Conservation (phyloP, 2,888 invertebrate species). For the Dioctria rufipes region DNA sequence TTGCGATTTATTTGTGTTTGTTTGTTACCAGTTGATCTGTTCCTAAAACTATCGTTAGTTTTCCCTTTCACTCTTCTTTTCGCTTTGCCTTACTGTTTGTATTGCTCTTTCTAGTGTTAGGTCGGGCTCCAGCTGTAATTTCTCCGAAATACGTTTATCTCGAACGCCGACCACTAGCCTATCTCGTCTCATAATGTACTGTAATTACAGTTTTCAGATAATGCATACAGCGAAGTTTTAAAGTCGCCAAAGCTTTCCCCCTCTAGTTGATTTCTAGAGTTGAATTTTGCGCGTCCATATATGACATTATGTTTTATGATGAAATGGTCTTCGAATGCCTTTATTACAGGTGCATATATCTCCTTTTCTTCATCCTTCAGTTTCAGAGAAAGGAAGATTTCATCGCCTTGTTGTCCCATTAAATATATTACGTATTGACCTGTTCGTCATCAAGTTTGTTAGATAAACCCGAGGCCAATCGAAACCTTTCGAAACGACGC, state of each 20-base stretch:
- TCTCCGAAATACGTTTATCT: background rate
- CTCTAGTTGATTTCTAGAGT: background rate
- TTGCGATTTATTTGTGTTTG: background rate
- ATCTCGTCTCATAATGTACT: background rate
- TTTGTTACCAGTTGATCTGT: no score
- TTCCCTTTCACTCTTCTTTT: no score
- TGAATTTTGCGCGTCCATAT: background rate
- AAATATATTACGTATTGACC: no score
- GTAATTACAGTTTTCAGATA: no score
- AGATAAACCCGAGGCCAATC: no score
- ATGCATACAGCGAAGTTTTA: background rate
- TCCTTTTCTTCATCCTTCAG: background rate
- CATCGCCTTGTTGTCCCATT: background rate
- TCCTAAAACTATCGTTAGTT: no score
- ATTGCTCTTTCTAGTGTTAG: background rate
- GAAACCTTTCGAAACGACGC: no score
- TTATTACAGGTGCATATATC: background rate
- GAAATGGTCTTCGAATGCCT: background rate
- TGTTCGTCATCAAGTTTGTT: background rate
- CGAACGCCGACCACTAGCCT: background rate
- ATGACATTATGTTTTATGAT: no score
- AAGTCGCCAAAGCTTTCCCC: background rate
- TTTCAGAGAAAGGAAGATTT: no score
- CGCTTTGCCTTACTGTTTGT: background rate
- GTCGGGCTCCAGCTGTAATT: background rate